Conservation (phyloP, 1,140 invertebrate genomes). For the Drosophila guanche region DNA sequence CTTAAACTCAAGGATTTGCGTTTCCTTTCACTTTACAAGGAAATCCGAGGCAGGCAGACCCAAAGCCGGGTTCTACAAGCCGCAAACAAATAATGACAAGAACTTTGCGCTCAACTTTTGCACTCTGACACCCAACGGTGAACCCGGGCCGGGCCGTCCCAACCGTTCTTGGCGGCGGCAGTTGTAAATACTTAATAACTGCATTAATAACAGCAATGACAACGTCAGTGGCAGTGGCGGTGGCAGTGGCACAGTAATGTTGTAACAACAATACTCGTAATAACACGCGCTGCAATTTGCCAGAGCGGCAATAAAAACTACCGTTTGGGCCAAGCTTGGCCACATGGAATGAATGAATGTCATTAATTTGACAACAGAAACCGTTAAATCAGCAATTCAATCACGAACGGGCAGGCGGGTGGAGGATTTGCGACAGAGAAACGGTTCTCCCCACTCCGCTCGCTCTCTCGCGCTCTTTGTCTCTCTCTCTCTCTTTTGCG, state of each 20-base stretch:
- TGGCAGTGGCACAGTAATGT: conserved; percentile 13
- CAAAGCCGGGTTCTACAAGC: conserved; percentile 17
- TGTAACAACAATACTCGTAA: conserved; percentile 45
- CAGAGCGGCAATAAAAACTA: conserved; percentile 74
- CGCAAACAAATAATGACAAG: conserved; percentile 74
- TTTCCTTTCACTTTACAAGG: conserved; percentile 64
- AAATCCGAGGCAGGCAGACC: conserved; percentile 10
- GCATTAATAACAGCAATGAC: conserved; percentile 74
- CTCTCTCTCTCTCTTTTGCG: conserved; percentile 16
- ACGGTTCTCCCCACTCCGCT: conserved; percentile 53
- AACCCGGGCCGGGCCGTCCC: conserved; percentile 40
- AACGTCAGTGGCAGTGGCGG: conserved; percentile 32
- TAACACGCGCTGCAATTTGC: conserved; percentile 79
- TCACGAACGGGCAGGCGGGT: conserved; percentile 42
- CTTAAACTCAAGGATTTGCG: conserved; percentile 48
- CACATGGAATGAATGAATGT: conserved; percentile 80
- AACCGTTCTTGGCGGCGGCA: conserved; percentile 69
- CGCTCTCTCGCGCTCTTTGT: conserved; percentile 25
- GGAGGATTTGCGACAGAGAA: conserved; percentile 41
- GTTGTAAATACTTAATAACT: conserved; percentile 81
- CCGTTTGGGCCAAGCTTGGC: conserved; percentile 66
- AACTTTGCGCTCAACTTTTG: conserved; percentile 77
- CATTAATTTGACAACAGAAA: conserved; percentile 83
- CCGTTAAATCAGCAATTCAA: conserved; percentile 83
- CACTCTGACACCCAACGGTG: conserved; percentile 67